phyloP scores from a whole-genome alignment of 2,113 vertebrate genomes.

The Erpornis zantholeuca region DNA sequence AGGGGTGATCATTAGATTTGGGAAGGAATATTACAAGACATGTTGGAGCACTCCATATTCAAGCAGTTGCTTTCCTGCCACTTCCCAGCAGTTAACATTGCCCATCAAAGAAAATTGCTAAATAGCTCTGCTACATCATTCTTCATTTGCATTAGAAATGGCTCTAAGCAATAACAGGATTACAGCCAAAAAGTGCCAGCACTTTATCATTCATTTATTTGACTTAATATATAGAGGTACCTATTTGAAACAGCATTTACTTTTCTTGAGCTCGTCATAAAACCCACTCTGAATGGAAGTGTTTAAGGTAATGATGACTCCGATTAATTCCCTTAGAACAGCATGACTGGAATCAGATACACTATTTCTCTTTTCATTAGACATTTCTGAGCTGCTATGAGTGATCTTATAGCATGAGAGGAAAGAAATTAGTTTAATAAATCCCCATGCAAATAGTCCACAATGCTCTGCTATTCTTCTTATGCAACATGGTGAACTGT shows the following conservation, averaged over 20 bases:
- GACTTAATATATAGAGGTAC: conserved; percentile 62
- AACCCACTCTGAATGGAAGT: conserved; percentile 47
- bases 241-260: conserved; percentile 63
- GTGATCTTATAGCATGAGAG: not conserved
- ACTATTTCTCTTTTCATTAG: conserved; percentile 37
- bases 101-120: conserved; percentile 60
- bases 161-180: conserved; percentile 60
- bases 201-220: conserved; percentile 64
- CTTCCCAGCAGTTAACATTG: conserved; percentile 11
- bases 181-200: conserved; percentile 48
- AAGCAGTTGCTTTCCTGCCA: conserved; percentile 2
- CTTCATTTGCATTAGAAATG: conserved; percentile 62
- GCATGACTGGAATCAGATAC: conserved; percentile 6
- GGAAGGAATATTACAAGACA: not conserved
- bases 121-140: conserved; percentile 36
- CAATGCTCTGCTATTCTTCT: not conserved
- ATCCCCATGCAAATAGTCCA: not conserved
- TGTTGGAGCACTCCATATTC: not conserved
- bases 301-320: conserved; percentile 53
- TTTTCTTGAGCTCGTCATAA: conserved; percentile 58
- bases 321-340: conserved; percentile 40
- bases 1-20: not conserved
- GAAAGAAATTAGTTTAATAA: not conserved
- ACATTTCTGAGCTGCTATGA: not conserved
- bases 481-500: not conserved